Evolutionary conservation across 2,888 invertebrate species (phyloP), one percentile per base, ranked within the genome.

Genomic region (Scaptomyza polygonia): DNA sequence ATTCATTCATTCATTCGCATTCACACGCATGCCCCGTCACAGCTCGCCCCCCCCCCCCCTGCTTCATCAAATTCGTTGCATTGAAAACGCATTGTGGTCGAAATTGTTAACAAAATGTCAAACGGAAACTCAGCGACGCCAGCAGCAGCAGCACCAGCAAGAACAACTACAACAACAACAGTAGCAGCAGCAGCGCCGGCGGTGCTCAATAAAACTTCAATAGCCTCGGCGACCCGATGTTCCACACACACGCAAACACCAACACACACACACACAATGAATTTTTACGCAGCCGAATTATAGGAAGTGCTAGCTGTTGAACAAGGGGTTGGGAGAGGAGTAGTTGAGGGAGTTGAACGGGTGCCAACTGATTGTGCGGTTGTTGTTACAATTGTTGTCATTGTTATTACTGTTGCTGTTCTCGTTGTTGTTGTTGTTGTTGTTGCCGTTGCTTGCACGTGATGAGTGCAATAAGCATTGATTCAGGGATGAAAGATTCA

Each of bases 51-150:
- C 9, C 4, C 0, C 1, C 58, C n/a, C 45, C 16, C 25, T 29
- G 3, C 30, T 47, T 29, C 6, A 34, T 44, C 47, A 49, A 43
- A 47, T 48, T 59, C 52, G 53, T 44, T 71, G 79, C 84, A 79
- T 67, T 85, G 85, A 85, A 86, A 85, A 80, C 85, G 84, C 84
- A 85, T 85, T 85, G 84, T 86, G 84, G 84, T 85, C 87, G 82
- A 86, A 85, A 85, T 85, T 85, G 87, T 85, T 85, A 85, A 85
- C 84, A 85, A 86, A 85, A 85, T 85, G 87, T 85, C 84, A 85
- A 85, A 85, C 85, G 84, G 87, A 85, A 85, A 70, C 82, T 64
- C 79, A 63, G 53, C 76, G 52, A 59, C 66, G 71, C 21, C 52
- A 18, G n/a, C 49, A 25, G 14, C 36, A 16, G 12, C 39, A 9